phyloP scores from a whole-genome alignment of 2,113 vertebrate genomes.

The Axis porcinus region DNA sequence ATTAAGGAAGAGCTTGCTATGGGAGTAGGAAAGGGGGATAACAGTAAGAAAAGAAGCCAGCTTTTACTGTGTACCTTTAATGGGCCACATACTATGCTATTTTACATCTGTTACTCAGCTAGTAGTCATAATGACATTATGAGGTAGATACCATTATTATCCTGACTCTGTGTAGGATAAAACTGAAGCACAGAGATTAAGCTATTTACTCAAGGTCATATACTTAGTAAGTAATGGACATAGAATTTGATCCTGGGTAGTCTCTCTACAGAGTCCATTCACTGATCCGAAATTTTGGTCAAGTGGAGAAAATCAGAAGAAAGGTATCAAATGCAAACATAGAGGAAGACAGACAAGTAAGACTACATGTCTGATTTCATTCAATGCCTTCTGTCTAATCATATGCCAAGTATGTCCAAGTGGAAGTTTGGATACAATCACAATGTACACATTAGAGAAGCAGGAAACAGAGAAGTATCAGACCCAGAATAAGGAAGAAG shows the following conservation, averaged over 20 bases:
- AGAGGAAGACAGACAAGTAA: conserved; percentile 27
- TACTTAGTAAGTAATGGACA: background rate
- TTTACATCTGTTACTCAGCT: conserved; percentile 22
- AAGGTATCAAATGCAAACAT: conserved; percentile 25
- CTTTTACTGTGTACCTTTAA: background rate
- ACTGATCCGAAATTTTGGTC: background rate
- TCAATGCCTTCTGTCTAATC: background rate
- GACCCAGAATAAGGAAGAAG: background rate
- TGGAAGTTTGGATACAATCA: background rate
- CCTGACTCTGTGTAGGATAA: conserved; percentile 34
- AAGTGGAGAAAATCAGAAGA: conserved; percentile 30
- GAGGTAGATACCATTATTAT: conserved; percentile 24
- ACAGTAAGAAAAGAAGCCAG: conserved; percentile 1
- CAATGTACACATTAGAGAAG: background rate
- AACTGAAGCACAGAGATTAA: conserved; percentile 8
- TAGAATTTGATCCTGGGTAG: background rate
- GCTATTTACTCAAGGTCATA: conserved; percentile 13
- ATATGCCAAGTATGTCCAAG: background rate
- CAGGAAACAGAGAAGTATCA: background rate
- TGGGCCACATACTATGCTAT: background rate
- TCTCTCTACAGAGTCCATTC: background rate
- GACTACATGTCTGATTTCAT: background rate
- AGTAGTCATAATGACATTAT: conserved; percentile 48
- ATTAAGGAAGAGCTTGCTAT: background rate
- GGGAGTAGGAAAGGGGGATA: background rate